These are phyloP conservation scores for Parochlus steinenii DNA, from an alignment of 2,888 invertebrate species.

Conservation along the genomic window DNA sequence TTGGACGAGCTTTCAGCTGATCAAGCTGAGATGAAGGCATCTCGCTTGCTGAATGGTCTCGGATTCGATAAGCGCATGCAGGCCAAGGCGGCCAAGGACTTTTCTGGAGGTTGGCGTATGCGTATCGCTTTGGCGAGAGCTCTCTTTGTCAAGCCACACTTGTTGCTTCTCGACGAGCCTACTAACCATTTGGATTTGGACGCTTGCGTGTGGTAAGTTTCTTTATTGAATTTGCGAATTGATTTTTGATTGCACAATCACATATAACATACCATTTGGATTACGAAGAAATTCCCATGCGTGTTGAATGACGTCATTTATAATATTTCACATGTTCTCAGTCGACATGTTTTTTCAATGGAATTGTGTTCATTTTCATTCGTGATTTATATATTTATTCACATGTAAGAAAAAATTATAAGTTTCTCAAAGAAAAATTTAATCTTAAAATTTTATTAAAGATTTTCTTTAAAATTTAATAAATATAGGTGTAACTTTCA, in stretches of 20 bases:
- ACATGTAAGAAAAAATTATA: too few species aligned
- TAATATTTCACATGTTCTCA: too few species aligned
- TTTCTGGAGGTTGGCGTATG: constrained; percentile 97
- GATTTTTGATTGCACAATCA: background rate
- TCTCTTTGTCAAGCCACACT: constrained; percentile 91
- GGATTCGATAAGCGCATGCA: constrained; percentile 87
- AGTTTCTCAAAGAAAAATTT: too few species aligned
- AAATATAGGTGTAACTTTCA: too few species aligned
- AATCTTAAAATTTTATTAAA: too few species aligned
- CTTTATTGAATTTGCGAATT: background rate
- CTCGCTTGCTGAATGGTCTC: constrained; percentile 87
- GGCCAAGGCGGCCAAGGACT: constrained; percentile 68
- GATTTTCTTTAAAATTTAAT: too few species aligned
- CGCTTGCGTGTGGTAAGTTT: constrained; percentile 67
- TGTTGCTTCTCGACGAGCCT: constrained; percentile 91
- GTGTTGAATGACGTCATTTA: too few species aligned
- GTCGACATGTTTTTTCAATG: too few species aligned
- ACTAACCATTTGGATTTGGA: constrained; percentile 98
- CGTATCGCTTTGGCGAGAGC: constrained; percentile 93
- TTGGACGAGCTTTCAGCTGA: constrained; percentile 94
- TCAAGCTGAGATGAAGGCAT: constrained; percentile 87
- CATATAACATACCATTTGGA: too few species aligned
- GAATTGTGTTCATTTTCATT: background rate
- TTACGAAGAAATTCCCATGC: too few species aligned
- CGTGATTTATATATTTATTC: too few species aligned